These are phyloP conservation scores for Colossoma macropomum DNA, from an alignment of 2,113 vertebrate genomes.

Conservation along the genomic window DNA sequence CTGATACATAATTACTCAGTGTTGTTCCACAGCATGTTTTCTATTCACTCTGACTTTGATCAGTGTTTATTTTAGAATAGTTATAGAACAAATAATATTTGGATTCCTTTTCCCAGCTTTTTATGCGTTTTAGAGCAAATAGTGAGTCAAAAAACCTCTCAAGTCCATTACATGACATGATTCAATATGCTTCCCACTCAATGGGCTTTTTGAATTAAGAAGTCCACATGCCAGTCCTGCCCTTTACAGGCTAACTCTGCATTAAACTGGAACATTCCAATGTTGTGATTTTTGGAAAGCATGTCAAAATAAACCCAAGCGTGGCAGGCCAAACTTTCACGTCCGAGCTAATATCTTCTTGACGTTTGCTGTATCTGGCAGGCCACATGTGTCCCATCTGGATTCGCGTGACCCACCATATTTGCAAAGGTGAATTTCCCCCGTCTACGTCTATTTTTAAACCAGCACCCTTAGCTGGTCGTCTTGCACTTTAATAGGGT, in stretches of 20 bases:
- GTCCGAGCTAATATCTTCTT: slow-evolving; percentile 39
- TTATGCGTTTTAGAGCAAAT: slow-evolving; percentile 54
- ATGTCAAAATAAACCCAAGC: slow-evolving; percentile 55
- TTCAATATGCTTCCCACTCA: slow-evolving; percentile 56
- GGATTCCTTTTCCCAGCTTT: slow-evolving; percentile 46
- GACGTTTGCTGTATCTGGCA: slow-evolving; percentile 38
- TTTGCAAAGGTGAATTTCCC: slow-evolving; percentile 52
- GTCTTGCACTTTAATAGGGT: slow-evolving; percentile 18
- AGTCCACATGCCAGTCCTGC: slow-evolving; percentile 7
- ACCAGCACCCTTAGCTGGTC: slow-evolving; percentile 35
- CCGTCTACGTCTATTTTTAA: slow-evolving; percentile 70
- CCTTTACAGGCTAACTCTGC: slow-evolving; percentile 41
- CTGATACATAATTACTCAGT: slow-evolving; percentile 35
- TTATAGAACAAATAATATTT: slow-evolving; percentile 66
- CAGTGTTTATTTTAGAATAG: slow-evolving; percentile 58
- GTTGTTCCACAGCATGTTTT: slow-evolving; percentile 42
- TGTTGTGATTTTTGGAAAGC: slow-evolving; percentile 63
- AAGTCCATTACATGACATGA: slow-evolving; percentile 53
- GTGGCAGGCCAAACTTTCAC: slow-evolving; percentile 44
- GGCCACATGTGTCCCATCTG: slow-evolving; percentile 71
- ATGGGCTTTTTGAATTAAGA: slow-evolving; percentile 56
- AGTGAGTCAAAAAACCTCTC: slow-evolving; percentile 42
- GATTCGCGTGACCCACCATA: slow-evolving; percentile 42
- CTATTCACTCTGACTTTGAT: slow-evolving; percentile 47
- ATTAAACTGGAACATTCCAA: slow-evolving; percentile 55